Evolutionary conservation across 2,888 invertebrate species (phyloP), one percentile per base, ranked within the genome.

Genomic region (Scaptomyza parva): DNA sequence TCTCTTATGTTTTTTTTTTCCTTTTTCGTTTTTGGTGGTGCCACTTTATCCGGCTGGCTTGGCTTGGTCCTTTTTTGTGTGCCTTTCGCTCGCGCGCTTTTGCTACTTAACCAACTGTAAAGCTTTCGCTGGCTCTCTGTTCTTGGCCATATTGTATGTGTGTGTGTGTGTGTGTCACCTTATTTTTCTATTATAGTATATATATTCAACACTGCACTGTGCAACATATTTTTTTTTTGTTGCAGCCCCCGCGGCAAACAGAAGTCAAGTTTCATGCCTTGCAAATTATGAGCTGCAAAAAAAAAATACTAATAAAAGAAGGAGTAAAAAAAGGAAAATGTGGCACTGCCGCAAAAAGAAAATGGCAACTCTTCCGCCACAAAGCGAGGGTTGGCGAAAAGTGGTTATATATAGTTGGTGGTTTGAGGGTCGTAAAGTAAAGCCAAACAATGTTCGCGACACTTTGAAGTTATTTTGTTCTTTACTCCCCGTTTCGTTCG

Each of bases 101-200:
- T 76, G 76, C 78, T 78, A 80, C 79, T 88, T 86, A 86, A 88
- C 78, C 77, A 81, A 79, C 78, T 81, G 86, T 77, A 86, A 86
- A 86, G 78, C 88, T 89, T 85, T 84, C 87, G 35, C 8, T 37
- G 9, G 17, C 37, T 37, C 2, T 14, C 37, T 37, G 12, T 35
- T 7, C 33, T 81, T 54, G 83, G 78, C 78, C 77, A 80, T 78
- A 87, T 87, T 86, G 9, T 30, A 5, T 5, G 12, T 28, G 28
- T 28, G 28, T 28, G 28, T 28, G 11, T 35, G 35, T 37, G 89
- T 82, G 85, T 78, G 87, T 76, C 78, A 85, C 85, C 85, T 88
- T 86, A 86, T 86, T 85, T 80, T 83, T 79, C 88, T 89, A 80
- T 82, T 88, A 89, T 88, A 72, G 11, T 26, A 33, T 35, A 35